Conservation (phyloP, 2,888 invertebrate species). For the Phortica okadai region DNA sequence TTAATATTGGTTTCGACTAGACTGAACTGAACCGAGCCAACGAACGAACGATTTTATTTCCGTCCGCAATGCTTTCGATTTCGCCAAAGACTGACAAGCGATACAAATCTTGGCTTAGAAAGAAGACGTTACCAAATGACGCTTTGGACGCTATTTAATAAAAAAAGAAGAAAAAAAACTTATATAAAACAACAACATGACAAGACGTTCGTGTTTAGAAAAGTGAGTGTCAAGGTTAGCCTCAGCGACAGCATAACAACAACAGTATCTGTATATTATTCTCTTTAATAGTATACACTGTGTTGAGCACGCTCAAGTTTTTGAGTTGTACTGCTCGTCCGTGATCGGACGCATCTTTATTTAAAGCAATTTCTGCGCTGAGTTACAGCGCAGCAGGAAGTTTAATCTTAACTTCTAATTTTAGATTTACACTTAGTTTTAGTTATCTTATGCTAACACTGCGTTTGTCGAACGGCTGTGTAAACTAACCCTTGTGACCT, state of each 20-base stretch:
- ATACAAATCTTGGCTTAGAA: constrained; percentile 66
- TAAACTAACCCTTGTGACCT: too few relatives aligned
- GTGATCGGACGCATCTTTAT: too few relatives aligned
- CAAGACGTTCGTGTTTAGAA: constrained; percentile 53
- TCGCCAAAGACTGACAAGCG: constrained; percentile 71
- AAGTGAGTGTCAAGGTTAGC: constrained; percentile 76
- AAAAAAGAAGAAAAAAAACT: constrained; percentile 26
- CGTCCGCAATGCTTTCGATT: constrained; percentile 65
- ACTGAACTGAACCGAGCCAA: not conserved
- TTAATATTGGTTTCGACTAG: constrained; percentile 2
- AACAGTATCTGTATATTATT: not conserved
- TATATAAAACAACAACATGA: constrained; percentile 44
- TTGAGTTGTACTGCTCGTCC: too few relatives aligned
- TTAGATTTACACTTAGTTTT: too few relatives aligned
- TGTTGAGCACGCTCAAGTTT: too few relatives aligned
- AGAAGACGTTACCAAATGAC: constrained; percentile 67
- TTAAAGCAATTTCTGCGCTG: too few relatives aligned
- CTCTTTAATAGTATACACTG: too few relatives aligned
- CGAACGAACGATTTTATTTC: not conserved
- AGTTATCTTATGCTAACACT: too few relatives aligned
- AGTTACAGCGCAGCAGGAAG: too few relatives aligned
- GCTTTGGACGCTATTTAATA: constrained; percentile 39
- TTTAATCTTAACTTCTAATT: too few relatives aligned
- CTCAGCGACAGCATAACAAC: constrained; percentile 16
- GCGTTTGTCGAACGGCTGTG: too few relatives aligned